A percentile compares a stretch with the other conserved stretches of the same genome.
phyloP scores from a whole-genome alignment of 2,797 vertebrate species.

The Acipenser transmontanus region DNA sequence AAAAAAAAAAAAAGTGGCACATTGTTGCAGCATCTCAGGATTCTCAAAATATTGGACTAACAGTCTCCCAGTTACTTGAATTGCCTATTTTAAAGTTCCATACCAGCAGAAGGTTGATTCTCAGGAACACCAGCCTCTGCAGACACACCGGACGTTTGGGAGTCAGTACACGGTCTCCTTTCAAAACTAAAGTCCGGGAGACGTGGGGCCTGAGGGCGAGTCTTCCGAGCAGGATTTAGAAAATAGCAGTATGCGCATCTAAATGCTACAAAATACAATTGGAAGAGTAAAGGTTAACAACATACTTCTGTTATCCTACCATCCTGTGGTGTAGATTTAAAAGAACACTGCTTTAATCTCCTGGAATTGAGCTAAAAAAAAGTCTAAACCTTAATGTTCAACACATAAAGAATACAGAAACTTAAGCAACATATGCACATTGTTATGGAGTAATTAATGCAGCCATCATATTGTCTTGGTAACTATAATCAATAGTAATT shows the following conservation, averaged over 20 bases:
- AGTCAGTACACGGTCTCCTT: constrained; percentile 46
- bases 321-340: constrained; percentile 2
- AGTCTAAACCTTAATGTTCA: too few species aligned
- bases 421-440: too few species aligned
- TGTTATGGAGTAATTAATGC: too few species aligned
- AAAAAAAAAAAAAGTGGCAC: background rate
- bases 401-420: background rate
- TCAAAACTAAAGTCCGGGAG: constrained; percentile 76
- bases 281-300: background rate
- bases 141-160: constrained; percentile 22
- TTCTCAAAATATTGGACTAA: too few species aligned
- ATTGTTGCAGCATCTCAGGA: too few species aligned
- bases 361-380: background rate
- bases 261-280: constrained; percentile 69
- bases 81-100: background rate
- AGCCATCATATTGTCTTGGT: too few species aligned
- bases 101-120: constrained; percentile 54
- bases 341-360: constrained; percentile 19
- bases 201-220: constrained; percentile 83
- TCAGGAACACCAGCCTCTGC: constrained; percentile 43
- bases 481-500: constrained; percentile 24
- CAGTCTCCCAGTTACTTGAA: too few species aligned
- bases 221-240: constrained; percentile 94
- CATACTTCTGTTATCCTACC: constrained; percentile 27
- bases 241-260: constrained; percentile 97